phyloP scores from a whole-genome alignment of 2,797 vertebrate genomes.

The Leontocebus nigricollis region DNA sequence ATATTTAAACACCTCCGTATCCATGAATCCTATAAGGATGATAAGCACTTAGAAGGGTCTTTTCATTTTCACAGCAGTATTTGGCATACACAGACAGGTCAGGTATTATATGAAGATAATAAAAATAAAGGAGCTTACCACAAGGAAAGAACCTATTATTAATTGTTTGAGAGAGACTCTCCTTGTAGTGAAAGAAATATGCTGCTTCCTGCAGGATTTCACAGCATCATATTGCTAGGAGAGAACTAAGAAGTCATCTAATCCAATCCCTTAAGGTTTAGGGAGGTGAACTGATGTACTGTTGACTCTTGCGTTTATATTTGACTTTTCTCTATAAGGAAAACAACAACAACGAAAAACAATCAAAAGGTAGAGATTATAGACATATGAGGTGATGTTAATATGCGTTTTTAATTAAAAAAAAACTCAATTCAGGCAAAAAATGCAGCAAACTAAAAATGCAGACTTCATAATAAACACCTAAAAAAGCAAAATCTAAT shows the following conservation, averaged over 20 bases:
- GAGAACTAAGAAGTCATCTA: background rate
- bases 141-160: conserved; percentile 61
- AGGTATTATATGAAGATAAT: conserved; percentile 55
- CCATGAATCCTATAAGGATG: conserved; percentile 40
- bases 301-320: background rate
- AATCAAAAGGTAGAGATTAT: background rate
- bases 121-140: conserved; percentile 54
- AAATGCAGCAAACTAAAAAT: background rate
- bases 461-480: background rate
- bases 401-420: background rate
- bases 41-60: background rate
- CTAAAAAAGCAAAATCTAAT: background rate
- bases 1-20: conserved; percentile 17
- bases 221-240: background rate
- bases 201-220: conserved; percentile 50
- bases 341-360: background rate
- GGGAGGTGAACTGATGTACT: background rate
- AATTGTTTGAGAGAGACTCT: conserved; percentile 70
- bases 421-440: background rate
- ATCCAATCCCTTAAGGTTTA: background rate
- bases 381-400: background rate
- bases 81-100: background rate
- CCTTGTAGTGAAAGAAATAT: conserved; percentile 54
- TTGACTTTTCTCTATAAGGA: background rate
- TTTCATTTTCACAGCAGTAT: conserved; percentile 55